These are phyloP conservation scores for Tadarida brasiliensis DNA, from an alignment of 2,797 vertebrate genomes.

Conservation along the genomic window DNA sequence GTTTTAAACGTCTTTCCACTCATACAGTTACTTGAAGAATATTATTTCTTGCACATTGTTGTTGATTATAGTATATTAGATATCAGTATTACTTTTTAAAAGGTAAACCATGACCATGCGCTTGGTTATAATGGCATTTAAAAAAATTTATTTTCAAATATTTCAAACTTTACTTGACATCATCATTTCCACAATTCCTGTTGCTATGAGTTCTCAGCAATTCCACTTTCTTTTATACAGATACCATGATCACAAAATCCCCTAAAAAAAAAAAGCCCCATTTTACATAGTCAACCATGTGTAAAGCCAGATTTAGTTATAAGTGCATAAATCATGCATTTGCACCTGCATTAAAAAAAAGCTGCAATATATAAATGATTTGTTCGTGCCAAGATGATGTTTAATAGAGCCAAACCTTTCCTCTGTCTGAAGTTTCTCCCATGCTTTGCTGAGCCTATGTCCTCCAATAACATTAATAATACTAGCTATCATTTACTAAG, in stretches of 20 bases:
- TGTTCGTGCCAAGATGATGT: conserved; percentile 68
- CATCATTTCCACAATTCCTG: conserved; percentile 27
- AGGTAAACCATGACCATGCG: not conserved
- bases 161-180: conserved; percentile 40
- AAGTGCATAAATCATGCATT: conserved; percentile 73
- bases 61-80: not conserved
- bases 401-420: conserved; percentile 67
- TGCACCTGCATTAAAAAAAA: conserved; percentile 66
- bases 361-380: conserved; percentile 56
- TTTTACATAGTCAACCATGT: conserved; percentile 60
- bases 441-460: not conserved
- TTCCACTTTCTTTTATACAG: not conserved
- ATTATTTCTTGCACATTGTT: conserved; percentile 36
- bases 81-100: not conserved
- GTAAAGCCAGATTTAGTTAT: conserved; percentile 71
- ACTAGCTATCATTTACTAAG: conserved; percentile 51
- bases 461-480: conserved; percentile 50
- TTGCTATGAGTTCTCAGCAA: conserved; percentile 19
- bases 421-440: conserved; percentile 47
- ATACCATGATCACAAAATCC: not conserved
- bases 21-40: not conserved
- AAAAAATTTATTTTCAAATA: not conserved
- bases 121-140: not conserved
- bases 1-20: conserved; percentile 3
- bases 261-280: not conserved